phyloP scores from a whole-genome alignment of 2,797 vertebrate species.

The Limnodromus scolopaceus region DNA sequence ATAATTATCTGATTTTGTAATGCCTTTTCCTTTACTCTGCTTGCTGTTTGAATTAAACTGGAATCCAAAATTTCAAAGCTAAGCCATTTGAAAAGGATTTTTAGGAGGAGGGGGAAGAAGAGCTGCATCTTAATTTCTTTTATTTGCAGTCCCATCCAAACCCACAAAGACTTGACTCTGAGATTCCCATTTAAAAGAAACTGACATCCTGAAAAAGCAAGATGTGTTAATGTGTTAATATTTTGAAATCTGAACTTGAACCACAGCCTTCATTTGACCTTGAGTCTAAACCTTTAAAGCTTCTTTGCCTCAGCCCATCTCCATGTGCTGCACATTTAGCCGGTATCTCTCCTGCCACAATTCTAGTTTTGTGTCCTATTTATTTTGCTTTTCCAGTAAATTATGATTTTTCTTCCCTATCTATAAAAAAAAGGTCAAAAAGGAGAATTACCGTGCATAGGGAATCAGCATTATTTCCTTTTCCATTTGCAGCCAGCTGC shows the following conservation, averaged over 20 bases:
- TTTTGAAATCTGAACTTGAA: neutral
- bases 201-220: neutral
- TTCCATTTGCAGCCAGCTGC: neutral
- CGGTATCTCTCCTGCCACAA: neutral
- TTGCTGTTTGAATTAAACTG: neutral
- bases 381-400: neutral
- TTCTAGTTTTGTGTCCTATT: neutral
- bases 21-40: neutral
- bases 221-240: neutral
- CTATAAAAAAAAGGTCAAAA: neutral
- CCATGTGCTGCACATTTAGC: neutral
- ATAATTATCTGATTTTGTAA: neutral
- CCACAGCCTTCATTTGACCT: neutral
- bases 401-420: neutral
- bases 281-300: neutral
- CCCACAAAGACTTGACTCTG: neutral
- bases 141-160: neutral
- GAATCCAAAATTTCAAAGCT: neutral
- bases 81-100: neutral
- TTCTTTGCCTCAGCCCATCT: neutral
- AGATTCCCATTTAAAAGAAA: neutral
- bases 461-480: constrained; percentile 12
- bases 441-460: neutral
- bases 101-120: neutral
- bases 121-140: neutral